Evolutionary conservation across 2,888 invertebrate species (phyloP), one percentile per base, ranked within the genome.

Genomic region (Disparrhopalites patrizii): DNA sequence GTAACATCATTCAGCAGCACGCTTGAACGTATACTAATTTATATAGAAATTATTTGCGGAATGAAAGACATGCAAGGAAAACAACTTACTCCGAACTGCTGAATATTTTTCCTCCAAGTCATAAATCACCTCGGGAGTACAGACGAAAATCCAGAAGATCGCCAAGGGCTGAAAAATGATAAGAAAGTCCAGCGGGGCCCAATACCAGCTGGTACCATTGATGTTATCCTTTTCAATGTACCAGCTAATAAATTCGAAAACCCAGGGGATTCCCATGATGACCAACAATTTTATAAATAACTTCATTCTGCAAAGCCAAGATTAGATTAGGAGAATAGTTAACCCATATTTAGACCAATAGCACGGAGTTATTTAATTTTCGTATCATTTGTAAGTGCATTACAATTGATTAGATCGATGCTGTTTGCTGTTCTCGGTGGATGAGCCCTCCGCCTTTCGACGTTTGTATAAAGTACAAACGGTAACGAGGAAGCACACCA

Each of bases 71-170:
- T n/a, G n/a, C n/a, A n/a, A n/a, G n/a, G n/a, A n/a, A n/a, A n/a
- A n/a, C n/a, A n/a, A 50, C 67, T 66, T 68, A 73, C 75, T 58
- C 62, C 68, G 61, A 40, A 73, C 68, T 1, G 28, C 36, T 4
- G 72, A 72, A 51, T 69, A 71, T 56, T 70, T 75, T 25, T 67
- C 57, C 25, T 70, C 70, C 43, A 75, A 50, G 1, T 71, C 68
- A 40, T 68, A 66, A 4, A 67, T 58, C 10, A 70, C 71, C 20
- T 75, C 73, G 27, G 50, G 65, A 43, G 73, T 75, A 30, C 72
- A 66, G 1, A 73, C 73, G 65, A 73, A 75, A 47, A 73, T 75
- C 10, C 68, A 61, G 50, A 73, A 75, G 18, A 73, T 75, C 1
- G 71, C 71, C 51, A 73, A 58, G 1, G 73, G 68, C 57, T 75